A percentile compares a stretch with the other conserved stretches of the same genome.
Evolutionary conservation across 2,888 invertebrate genomes (phyloP).

Genomic region (Ophion ellenae): DNA sequence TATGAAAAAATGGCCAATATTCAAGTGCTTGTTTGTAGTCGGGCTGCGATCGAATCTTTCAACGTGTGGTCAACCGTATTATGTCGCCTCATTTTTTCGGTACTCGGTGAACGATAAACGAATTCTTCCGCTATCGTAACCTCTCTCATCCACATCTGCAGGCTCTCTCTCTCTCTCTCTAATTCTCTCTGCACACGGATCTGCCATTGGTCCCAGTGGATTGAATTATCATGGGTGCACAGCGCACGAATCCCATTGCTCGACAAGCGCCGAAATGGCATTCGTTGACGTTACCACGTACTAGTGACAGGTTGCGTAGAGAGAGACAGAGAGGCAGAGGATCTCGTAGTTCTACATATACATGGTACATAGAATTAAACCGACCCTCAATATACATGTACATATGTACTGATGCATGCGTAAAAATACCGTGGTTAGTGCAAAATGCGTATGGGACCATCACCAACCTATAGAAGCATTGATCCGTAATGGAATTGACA

Average conservation of each 20-base stretch:
- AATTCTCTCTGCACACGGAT: constrained; percentile 8
- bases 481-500: constrained; percentile 37
- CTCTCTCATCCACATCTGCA: neutral
- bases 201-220: constrained; percentile 40
- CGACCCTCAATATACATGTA: neutral
- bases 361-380: constrained; percentile 14
- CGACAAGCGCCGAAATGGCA: constrained; percentile 67
- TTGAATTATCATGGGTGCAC: constrained; percentile 65
- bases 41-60: too few species aligned
- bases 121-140: constrained; percentile 31
- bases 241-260: constrained; percentile 63
- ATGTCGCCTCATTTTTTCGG: neutral
- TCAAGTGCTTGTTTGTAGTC: too few species aligned
- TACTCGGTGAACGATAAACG: constrained; percentile 40
- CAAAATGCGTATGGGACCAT: constrained; percentile 47
- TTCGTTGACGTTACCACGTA: constrained; percentile 67
- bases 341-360: constrained; percentile 23
- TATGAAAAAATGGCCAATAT: too few species aligned
- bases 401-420: constrained; percentile 27
- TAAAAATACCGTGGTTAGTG: constrained; percentile 36
- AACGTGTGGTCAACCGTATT: too few species aligned
- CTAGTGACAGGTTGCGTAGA: constrained; percentile 53
- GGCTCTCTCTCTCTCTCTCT: constrained; percentile 26
- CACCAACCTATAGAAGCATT: constrained; percentile 27
- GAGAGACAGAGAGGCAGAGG: constrained; percentile 10